Evolutionary conservation across 2,797 vertebrate genomes (phyloP).

Genomic region (Microcaecilia unicolor): DNA sequence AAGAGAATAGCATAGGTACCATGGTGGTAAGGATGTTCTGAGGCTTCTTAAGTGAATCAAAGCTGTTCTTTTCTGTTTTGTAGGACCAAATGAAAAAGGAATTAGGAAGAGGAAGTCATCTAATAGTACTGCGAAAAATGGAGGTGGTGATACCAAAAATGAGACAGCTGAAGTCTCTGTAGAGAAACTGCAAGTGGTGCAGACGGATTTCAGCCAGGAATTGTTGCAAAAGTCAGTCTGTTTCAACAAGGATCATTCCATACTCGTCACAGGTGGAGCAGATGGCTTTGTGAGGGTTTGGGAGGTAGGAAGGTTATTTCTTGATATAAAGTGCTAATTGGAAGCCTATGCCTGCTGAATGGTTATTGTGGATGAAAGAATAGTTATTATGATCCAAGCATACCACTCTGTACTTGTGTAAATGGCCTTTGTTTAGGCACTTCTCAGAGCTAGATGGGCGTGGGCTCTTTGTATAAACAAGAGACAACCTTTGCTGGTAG

Average conservation of each 20-base stretch:
- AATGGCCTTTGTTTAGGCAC: no score
- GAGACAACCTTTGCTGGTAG: no score
- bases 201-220: constrained; percentile 78
- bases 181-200: constrained; percentile 58
- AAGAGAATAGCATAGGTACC: no score
- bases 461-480: no score
- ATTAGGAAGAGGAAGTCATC: constrained; percentile 22
- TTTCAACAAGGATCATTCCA: constrained; percentile 66
- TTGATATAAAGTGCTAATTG: no score
- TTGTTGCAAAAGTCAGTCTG: constrained; percentile 83
- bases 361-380: no score
- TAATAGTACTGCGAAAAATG: not conserved
- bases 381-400: no score
- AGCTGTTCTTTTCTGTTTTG: not conserved
- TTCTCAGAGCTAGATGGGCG: no score
- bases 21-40: no score
- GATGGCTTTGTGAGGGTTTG: constrained; percentile 81
- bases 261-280: constrained; percentile 78
- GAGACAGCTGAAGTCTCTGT: constrained; percentile 56
- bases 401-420: no score
- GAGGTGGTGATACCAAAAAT: constrained; percentile 23
- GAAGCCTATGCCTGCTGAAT: no score
- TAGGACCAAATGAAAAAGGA: not conserved
- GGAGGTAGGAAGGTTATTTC: constrained; percentile 63
- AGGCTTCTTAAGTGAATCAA: no score